Evolutionary conservation across 2,113 vertebrate genomes (phyloP).

Genomic region (Chaetorhynchus papuensis): DNA sequence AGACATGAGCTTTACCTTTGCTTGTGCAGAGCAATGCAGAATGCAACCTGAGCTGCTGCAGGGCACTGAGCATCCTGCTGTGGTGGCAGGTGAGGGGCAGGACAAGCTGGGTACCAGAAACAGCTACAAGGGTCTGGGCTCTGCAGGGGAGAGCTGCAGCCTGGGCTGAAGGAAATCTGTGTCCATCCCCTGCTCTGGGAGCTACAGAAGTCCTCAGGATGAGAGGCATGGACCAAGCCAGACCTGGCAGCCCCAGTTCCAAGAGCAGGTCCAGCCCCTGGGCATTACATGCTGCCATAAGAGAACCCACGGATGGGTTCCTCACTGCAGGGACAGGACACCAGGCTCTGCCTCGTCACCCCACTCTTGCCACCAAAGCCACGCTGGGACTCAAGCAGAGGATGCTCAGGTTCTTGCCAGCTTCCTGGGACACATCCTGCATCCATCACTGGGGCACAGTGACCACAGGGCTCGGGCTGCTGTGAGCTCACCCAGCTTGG

Average conservation of each 20-base stretch:
- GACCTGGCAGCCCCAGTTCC: neutral
- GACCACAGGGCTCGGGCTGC: neutral
- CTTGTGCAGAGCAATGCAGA: neutral
- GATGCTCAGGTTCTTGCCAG: neutral
- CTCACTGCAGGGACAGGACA: fast-evolving
- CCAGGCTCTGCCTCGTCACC: neutral
- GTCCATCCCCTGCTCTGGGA: neutral
- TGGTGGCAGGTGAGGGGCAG: neutral
- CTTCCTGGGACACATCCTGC: neutral
- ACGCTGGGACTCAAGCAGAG: fast-evolving
- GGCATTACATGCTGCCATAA: fast-evolving
- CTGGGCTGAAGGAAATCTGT: neutral
- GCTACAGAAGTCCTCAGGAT: fast-evolving
- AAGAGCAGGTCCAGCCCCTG: neutral
- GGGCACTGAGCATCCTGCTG: neutral
- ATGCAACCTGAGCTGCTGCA: neutral
- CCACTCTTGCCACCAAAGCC: neutral
- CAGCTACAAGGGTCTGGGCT: fast-evolving
- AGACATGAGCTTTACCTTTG: neutral
- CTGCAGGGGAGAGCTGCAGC: neutral
- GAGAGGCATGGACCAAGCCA: fast-evolving
- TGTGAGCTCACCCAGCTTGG: neutral
- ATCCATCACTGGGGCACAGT: neutral
- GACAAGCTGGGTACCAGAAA: neutral
- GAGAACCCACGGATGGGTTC: neutral